Conservation (phyloP, 2,888 invertebrate genomes). For the Gastrophysa polygoni region DNA sequence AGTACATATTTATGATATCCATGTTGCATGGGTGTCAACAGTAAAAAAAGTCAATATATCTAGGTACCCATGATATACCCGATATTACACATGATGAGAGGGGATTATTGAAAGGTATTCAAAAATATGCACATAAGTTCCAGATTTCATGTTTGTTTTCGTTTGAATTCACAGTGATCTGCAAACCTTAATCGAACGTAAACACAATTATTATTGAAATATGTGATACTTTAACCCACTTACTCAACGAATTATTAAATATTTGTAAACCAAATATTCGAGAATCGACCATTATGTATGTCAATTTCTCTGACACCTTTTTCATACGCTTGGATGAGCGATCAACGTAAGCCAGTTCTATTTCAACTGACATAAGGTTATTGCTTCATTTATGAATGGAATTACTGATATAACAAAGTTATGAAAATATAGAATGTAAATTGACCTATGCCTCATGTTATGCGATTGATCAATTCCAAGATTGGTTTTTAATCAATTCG, state of each 20-base stretch:
- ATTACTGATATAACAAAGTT: no score
- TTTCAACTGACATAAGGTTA: background rate
- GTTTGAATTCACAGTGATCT: background rate
- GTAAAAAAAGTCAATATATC: no score
- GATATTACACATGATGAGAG: no score
- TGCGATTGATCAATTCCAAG: no score
- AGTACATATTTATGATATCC: no score
- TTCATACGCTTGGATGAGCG: background rate
- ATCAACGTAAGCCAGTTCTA: background rate
- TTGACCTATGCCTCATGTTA: no score
- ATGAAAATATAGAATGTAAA: no score
- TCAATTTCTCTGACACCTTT: background rate
- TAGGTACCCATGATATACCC: no score
- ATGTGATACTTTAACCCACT: slow-evolving; percentile 6
- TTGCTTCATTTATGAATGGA: background rate
- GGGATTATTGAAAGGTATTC: no score
- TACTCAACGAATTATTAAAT: background rate
- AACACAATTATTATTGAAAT: slow-evolving; percentile 10
- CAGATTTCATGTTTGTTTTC: background rate
- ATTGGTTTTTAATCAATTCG: no score
- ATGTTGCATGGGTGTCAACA: no score
- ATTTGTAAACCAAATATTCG: background rate
- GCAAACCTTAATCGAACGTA: background rate
- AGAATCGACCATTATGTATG: background rate
- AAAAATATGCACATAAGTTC: background rate